phyloP scores from a whole-genome alignment of 1,140 invertebrate genomes.

The Drosophila ambigua region DNA sequence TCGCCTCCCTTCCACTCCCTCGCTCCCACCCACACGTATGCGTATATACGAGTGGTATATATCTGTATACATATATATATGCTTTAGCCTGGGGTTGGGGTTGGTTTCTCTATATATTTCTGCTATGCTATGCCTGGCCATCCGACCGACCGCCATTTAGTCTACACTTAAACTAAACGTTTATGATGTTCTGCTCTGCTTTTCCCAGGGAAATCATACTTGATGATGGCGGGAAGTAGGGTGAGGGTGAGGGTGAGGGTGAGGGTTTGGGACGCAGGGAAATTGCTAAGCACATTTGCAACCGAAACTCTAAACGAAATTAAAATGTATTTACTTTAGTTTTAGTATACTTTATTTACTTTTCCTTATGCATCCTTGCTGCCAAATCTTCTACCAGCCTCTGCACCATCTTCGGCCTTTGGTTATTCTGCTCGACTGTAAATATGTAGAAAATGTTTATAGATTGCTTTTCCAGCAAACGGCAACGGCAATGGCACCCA shows the following conservation, averaged over 20 bases:
- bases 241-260: background rate
- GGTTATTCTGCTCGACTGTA: slow-evolving; percentile 32
- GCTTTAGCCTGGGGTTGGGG: background rate
- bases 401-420: background rate
- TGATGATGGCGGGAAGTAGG: background rate
- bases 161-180: slow-evolving; percentile 49
- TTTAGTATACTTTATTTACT: slow-evolving; percentile 51
- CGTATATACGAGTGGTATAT: slow-evolving; percentile 4
- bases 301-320: slow-evolving; percentile 56
- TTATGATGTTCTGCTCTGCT: slow-evolving; percentile 37
- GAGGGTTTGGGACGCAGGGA: slow-evolving; percentile 2
- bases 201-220: slow-evolving; percentile 4
- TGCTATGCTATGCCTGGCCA: slow-evolving; percentile 33
- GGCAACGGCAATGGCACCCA: no score
- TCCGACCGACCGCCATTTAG: slow-evolving; percentile 35
- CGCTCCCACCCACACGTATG: slow-evolving; percentile 4
- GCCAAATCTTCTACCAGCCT: slow-evolving; percentile 41
- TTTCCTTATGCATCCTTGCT: slow-evolving; percentile 40
- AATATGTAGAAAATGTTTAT: slow-evolving; percentile 63
- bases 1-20: background rate
- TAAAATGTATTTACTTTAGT: slow-evolving; percentile 49
- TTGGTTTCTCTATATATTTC: slow-evolving; percentile 15
- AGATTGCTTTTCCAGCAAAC: slow-evolving; percentile 28
- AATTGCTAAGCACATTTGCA: slow-evolving; percentile 60
- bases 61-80: slow-evolving; percentile 17